Percentiles rank a stretch among this genome's conserved stretches.
Evolutionary conservation across 1,140 invertebrate species (phyloP).

Genomic region (Drosophila mayri): DNA sequence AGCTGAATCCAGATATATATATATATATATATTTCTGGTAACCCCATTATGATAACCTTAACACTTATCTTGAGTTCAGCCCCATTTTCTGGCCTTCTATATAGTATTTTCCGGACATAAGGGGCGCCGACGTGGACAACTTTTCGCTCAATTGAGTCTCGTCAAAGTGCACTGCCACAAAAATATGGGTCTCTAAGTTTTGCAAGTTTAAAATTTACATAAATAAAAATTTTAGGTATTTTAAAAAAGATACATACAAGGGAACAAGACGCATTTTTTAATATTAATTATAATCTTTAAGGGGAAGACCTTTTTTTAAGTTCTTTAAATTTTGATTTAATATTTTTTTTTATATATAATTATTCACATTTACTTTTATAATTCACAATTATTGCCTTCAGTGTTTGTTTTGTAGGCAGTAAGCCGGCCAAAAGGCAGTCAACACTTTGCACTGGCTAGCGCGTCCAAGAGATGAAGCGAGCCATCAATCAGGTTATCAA

Average conservation of each 20-base stretch:
- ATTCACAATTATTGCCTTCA: background rate
- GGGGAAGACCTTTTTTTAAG: too few species aligned
- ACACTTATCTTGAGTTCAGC: conserved; percentile 4
- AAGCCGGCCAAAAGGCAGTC: conserved; percentile 32
- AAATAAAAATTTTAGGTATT: background rate
- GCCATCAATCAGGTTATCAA: conserved; percentile 75
- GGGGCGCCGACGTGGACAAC: conserved; percentile 22
- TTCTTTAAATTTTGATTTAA: background rate
- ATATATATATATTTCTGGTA: background rate
- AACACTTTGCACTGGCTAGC: conserved; percentile 53
- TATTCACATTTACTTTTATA: background rate
- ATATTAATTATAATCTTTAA: too few species aligned
- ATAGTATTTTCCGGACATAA: conserved; percentile 9
- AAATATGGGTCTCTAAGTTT: background rate
- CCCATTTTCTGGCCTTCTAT: background rate
- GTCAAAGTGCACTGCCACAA: conserved; percentile 16
- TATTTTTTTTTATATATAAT: background rate
- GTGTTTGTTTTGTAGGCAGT: conserved; percentile 5
- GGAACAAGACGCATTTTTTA: too few species aligned
- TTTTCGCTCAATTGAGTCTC: conserved; percentile 36
- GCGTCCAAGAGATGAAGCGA: conserved; percentile 28
- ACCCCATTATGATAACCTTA: background rate
- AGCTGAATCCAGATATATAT: background rate
- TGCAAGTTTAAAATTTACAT: background rate
- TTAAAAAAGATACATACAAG: too few species aligned